Base-by-base conservation (phyloP, 2,888 invertebrate genomes). In the Temnothorax rugatulus region DNA sequence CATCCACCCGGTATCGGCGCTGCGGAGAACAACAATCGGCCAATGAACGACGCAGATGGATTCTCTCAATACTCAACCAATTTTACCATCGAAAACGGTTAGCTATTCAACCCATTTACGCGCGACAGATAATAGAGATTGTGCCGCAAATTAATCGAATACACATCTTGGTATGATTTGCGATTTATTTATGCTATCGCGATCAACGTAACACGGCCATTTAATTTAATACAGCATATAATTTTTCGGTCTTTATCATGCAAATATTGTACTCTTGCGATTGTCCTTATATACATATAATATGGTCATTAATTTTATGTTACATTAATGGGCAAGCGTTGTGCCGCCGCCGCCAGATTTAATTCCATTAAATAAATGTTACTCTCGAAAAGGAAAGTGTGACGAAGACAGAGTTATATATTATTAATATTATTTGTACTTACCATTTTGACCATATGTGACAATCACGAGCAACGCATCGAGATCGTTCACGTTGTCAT, bases 1-100 rank as follows among this genome's bases (percentile, higher is more conserved):
- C 98, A 98, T 25, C 97, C 98, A 57, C 98, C 98, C 25, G 98
- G 97, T 88, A 97, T 95, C 0, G 98, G 98, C 93, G 96, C 98
- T 98, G 94, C 85, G 95, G 90, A 75, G 87, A 91, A 89, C 71
- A 91, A 90, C 77, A 84, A 88, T 88, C 88, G 86, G 83, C 73
- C 68, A 75, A 79, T 86, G 76, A 75, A 64, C 66, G 21, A 47
- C 34, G 50, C 47, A 54, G 83, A 44, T 59, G 83, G 38, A 82
- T 38, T 29, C 86, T 85, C 77, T 76, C 76, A 18, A 59, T 73
- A 47, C 69, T 69, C 71, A 4, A 71, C 74, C 59, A 73, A 73
- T 81, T 81, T 81, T 47, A 47, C 47, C 74, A 73, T 73, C 47
- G 47, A 73, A 73, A 81, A 81, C 59, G 74, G 59, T 73, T 71